These are phyloP conservation scores for Protula sp. DNA, from an alignment of 2,888 invertebrate genomes.

Conservation along the genomic window DNA sequence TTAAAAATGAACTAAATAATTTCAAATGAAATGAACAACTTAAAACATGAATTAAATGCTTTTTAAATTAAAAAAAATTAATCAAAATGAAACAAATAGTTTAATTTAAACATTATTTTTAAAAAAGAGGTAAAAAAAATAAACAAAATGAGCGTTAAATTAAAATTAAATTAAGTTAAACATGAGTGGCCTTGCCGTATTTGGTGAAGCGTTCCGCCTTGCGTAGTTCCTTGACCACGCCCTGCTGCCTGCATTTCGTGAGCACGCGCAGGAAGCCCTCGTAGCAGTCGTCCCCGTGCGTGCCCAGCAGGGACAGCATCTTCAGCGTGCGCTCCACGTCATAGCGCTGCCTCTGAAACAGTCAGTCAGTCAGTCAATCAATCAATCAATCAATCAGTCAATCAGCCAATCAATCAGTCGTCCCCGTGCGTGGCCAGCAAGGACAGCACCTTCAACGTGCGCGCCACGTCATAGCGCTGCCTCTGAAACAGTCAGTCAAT, in stretches of 20 bases:
- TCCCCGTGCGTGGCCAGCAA: constrained; percentile 13
- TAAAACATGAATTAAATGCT: no score
- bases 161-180: no score
- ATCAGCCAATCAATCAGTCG: constrained; percentile 14
- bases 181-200: no score
- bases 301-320: constrained; percentile 16
- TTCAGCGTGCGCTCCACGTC: constrained; percentile 12
- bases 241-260: constrained; percentile 2
- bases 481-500: constrained; percentile 1
- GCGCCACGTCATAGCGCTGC: constrained; percentile 9
- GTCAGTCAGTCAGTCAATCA: no score
- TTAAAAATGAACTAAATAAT: no score
- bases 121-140: no score
- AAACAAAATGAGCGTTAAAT: no score
- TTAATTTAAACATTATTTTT: no score
- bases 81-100: no score
- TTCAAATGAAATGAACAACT: no score
- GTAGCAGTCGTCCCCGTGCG: constrained; percentile 13
- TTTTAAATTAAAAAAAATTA: no score
- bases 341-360: constrained; percentile 3
- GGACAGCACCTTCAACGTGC: constrained; percentile 12
- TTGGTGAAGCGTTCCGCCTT: constrained; percentile 14
- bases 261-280: constrained; percentile 15
- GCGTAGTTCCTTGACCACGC: constrained; percentile 13
- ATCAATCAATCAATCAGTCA: no score